Base-by-base conservation (phyloP, 2,797 vertebrate species). In the Mormyrops boulengeri region DNA sequence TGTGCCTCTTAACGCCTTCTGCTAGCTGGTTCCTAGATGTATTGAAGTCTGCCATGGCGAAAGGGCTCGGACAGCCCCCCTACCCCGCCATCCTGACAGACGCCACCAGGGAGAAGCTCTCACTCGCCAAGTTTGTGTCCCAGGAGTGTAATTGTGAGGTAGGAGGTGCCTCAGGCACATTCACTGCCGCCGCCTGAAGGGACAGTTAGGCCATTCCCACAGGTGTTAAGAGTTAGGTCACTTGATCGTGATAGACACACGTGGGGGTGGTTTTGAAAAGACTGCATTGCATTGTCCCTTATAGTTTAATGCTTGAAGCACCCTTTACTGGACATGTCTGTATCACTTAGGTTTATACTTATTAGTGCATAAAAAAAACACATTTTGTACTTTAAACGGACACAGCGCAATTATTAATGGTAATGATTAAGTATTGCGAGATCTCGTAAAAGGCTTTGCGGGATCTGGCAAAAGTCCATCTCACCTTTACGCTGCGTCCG, bases 51-150 rank as follows among this genome's bases (percentile, higher is more conserved):
- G 97, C 98, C 91, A 98, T 99, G 97, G 97, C 97, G 90, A 98
- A 97, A 88, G 97, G 98, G 50, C 98, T 97, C 90, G 96, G 97
- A 47, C 98, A 99, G 91, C 97, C 97, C 0, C 98, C 98, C 0
- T 99, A 98, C 91, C 99, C 98, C 53, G 96, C 97, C 38, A 90
- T 99, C 89, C 96, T 99, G 91, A 99, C 97, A 0, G 99, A 99
- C 0, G 98, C 99, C 93, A 99, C 99, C 77, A 99, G 99, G 98
- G 98, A 99, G 95, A 99, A 96, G 93, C 96, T 99, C 91, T 96
- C 99, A 0, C 96, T 99, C 12, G 98, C 96, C 4, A 99, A 99
- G 91, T 99, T 99, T 26, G 97, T 99, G 91, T 97, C 98, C 1
- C 98, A 98, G 92, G 98, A 99, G 92, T 97, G 97, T 44, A 96